Evolutionary conservation across 2,888 invertebrate genomes (phyloP).

Genomic region (Philereme transversata): DNA sequence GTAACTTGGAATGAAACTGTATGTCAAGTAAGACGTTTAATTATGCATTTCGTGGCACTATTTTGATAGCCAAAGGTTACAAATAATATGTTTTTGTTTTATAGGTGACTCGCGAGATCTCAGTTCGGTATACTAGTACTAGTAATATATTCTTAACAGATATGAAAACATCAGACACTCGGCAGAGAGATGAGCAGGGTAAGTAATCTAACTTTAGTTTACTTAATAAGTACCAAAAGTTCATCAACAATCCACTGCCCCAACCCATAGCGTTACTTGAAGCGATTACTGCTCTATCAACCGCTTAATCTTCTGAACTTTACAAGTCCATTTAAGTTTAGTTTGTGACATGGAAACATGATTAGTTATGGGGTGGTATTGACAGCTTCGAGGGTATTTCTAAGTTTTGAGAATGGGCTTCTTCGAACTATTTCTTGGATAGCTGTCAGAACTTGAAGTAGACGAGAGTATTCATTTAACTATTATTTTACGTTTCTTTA

Average conservation of each 20-base stretch:
- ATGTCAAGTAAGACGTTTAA: no score
- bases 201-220: slow-evolving; percentile 17
- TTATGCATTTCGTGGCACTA: no score
- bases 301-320: slow-evolving; percentile 57
- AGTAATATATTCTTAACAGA: no score
- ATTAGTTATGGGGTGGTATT: slow-evolving; percentile 39
- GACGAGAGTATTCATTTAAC: no score
- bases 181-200: not conserved
- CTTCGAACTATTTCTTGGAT: slow-evolving; percentile 35
- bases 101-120: no score
- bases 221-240: slow-evolving; percentile 25
- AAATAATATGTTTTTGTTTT: no score
- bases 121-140: no score
- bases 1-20: no score
- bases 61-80: no score
- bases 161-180: not conserved
- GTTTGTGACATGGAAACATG: slow-evolving; percentile 53
- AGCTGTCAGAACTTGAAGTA: slow-evolving; percentile 4
- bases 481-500: no score
- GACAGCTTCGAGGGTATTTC: slow-evolving; percentile 17
- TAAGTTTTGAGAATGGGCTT: slow-evolving; percentile 25
- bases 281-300: slow-evolving; percentile 28
- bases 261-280: slow-evolving; percentile 45
- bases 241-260: slow-evolving; percentile 35
- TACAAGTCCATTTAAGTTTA: slow-evolving; percentile 57